Percentiles rank a stretch among this genome's conserved stretches.
Evolutionary conservation across 2,797 vertebrate genomes (phyloP).

Genomic region (Lacerta agilis): DNA sequence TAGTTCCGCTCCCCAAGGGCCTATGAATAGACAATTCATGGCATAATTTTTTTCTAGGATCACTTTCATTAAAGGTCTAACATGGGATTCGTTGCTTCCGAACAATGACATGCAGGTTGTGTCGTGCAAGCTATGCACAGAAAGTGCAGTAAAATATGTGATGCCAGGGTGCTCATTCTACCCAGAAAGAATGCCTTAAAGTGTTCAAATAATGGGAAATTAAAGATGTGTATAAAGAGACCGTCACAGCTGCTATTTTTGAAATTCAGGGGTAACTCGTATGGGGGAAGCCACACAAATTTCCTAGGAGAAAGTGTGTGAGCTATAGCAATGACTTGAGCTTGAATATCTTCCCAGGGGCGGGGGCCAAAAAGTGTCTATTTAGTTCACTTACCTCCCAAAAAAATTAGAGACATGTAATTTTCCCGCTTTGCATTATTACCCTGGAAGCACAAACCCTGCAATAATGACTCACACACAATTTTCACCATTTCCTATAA

Average conservation of each 20-base stretch:
- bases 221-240: not conserved
- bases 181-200: not conserved
- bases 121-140: not conserved
- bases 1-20: not conserved
- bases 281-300: not conserved
- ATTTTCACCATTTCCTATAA: conserved; percentile 13
- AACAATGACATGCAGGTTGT: not conserved
- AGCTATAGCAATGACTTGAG: no score
- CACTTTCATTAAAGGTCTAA: not conserved
- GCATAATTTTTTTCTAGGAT: not conserved
- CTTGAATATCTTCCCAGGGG: not conserved
- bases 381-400: not conserved
- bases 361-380: no score
- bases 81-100: not conserved
- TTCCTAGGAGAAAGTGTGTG: no score
- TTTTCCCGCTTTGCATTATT: not conserved
- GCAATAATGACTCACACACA: conserved; percentile 4
- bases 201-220: not conserved
- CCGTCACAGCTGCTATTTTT: not conserved
- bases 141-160: no score
- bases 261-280: not conserved
- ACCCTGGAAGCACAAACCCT: not conserved
- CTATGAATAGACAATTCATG: not conserved
- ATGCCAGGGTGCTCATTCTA: not conserved
- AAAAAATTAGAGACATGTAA: not conserved